phyloP scores from a whole-genome alignment of 2,888 invertebrate genomes.

The Rhyacophila evoluta region DNA sequence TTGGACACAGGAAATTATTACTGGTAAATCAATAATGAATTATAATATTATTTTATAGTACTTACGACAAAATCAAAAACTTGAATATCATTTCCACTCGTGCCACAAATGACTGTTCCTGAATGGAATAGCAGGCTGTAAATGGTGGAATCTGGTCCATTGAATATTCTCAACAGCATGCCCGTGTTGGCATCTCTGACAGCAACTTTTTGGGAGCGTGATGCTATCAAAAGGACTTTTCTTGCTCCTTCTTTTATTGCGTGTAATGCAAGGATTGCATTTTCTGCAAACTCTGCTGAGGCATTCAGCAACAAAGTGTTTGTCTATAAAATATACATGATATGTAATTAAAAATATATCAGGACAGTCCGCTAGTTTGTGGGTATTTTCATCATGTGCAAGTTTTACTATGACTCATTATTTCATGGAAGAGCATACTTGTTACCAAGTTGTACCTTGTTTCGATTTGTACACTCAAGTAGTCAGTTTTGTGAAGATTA shows the following conservation, averaged over 20 bases:
- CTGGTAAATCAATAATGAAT: too few species aligned
- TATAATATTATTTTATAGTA: neutral
- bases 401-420: too few species aligned
- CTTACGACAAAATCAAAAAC: slow-evolving; percentile 81
- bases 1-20: too few species aligned
- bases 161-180: slow-evolving; percentile 74
- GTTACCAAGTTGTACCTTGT: too few species aligned
- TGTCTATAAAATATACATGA: slow-evolving; percentile 64
- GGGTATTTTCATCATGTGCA: too few species aligned
- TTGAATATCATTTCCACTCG: slow-evolving; percentile 77
- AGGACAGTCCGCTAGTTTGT: too few species aligned
- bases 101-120: slow-evolving; percentile 81
- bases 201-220: slow-evolving; percentile 76
- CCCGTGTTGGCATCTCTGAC: slow-evolving; percentile 81
- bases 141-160: slow-evolving; percentile 72
- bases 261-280: slow-evolving; percentile 76
- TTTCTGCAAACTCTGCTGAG: slow-evolving; percentile 73
- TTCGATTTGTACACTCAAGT: too few species aligned
- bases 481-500: too few species aligned
- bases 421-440: too few species aligned
- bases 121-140: slow-evolving; percentile 78
- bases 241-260: slow-evolving; percentile 81
- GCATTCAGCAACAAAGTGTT: slow-evolving; percentile 70
- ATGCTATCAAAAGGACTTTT: slow-evolving; percentile 77
- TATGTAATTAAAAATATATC: too few species aligned